Conservation (phyloP, 64 coral and sea anemone genomes). For the Montipora capricornis region DNA sequence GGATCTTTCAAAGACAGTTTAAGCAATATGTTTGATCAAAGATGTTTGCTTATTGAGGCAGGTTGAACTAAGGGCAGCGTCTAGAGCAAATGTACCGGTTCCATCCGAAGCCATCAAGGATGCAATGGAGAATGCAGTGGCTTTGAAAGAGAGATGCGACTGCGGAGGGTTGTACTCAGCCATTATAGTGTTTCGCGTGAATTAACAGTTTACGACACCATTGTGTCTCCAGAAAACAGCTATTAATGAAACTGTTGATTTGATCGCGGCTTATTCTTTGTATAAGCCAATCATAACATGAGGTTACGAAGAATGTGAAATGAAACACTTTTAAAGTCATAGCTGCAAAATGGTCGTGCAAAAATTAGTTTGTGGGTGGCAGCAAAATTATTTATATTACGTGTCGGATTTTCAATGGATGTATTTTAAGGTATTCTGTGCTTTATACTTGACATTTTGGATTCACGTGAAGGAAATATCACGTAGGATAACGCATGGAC, state of each 20-base stretch:
- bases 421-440: background rate
- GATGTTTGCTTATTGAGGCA: background rate
- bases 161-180: conserved; percentile 27
- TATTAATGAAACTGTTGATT: conserved; percentile 90
- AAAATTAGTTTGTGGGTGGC: conserved; percentile 30
- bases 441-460: background rate
- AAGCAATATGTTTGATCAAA: background rate
- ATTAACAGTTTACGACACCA: background rate
- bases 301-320: background rate
- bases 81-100: conserved; percentile 29
- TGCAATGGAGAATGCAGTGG: conserved; percentile 96
- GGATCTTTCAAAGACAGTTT: background rate
- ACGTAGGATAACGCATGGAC: background rate
- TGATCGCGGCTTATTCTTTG: conserved; percentile 65
- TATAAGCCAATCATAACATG: conserved; percentile 76
- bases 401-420: background rate
- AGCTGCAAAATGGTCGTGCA: background rate
- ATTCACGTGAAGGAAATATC: background rate
- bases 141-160: conserved; percentile 78
- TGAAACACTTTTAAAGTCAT: background rate
- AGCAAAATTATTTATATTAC: background rate
- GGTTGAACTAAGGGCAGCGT: background rate
- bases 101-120: conserved; percentile 86
- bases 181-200: conserved; percentile 4
- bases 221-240: conserved; percentile 78